These are phyloP conservation scores for Tolypeutes matacus DNA, from an alignment of 2,797 vertebrate genomes.

Conservation along the genomic window DNA sequence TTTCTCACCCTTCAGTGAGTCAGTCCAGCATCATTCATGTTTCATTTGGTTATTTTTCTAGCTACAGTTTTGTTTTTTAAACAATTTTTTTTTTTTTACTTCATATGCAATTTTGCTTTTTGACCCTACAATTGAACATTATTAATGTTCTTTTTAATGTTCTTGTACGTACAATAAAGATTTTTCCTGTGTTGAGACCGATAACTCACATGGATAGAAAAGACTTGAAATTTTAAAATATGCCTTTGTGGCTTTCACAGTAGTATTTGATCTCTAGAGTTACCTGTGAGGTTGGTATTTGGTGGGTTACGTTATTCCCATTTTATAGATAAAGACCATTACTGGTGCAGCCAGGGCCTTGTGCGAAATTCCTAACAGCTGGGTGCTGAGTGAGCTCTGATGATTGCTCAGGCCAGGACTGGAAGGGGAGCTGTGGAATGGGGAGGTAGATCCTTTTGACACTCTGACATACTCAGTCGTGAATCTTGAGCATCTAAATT, in stretches of 20 bases:
- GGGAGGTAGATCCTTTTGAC: not conserved
- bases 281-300: not conserved
- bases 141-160: slow-evolving; percentile 27
- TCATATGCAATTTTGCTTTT: not conserved
- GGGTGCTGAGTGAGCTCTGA: not conserved
- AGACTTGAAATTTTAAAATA: not conserved
- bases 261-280: not conserved
- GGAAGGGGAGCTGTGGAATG: not conserved
- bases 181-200: slow-evolving; percentile 25
- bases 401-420: not conserved
- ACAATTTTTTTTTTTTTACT: not conserved
- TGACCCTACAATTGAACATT: slow-evolving; percentile 12
- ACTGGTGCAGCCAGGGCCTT: too few species aligned
- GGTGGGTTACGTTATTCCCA: not conserved
- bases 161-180: not conserved
- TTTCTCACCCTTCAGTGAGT: not conserved
- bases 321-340: not conserved
- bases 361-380: not conserved
- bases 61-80: not conserved
- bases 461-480: not conserved
- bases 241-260: not conserved
- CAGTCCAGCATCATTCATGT: not conserved
- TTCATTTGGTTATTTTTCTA: not conserved
- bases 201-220: not conserved
- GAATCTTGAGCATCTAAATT: not conserved